Conservation (phyloP, 1,140 invertebrate genomes). For the Eulimnadia texana region DNA sequence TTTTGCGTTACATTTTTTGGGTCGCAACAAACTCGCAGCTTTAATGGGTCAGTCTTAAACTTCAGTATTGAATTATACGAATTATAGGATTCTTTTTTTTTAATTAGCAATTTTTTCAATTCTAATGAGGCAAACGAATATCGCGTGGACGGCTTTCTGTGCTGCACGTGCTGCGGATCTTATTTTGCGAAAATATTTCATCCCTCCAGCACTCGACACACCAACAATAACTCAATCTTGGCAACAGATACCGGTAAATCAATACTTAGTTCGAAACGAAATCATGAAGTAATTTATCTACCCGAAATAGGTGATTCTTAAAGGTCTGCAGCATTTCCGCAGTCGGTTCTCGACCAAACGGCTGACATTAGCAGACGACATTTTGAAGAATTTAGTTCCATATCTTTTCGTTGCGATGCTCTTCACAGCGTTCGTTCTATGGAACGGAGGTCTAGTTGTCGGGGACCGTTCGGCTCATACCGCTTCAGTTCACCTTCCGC, state of each 20-base stretch:
- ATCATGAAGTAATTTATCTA: no score
- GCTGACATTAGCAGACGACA: background rate
- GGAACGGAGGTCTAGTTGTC: slow-evolving; percentile 76
- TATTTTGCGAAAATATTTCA: background rate
- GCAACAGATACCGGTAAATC: slow-evolving; percentile 10
- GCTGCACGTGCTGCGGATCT: slow-evolving; percentile 29
- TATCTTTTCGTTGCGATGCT: slow-evolving; percentile 44
- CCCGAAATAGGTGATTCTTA: no score
- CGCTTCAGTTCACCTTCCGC: slow-evolving; percentile 64
- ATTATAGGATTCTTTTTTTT: no score
- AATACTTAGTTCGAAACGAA: no score
- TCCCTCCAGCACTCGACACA: background rate
- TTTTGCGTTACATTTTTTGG: slow-evolving; percentile 40
- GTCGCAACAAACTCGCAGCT: no score
- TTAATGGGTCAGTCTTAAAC: no score
- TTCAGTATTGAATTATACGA: no score
- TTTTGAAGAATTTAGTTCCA: slow-evolving; percentile 4
- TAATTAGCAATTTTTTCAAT: no score
- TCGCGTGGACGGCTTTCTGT: slow-evolving; percentile 73
- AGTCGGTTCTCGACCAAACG: slow-evolving; percentile 13
- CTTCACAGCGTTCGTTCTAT: slow-evolving; percentile 55
- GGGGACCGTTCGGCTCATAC: slow-evolving; percentile 78
- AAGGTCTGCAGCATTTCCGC: no score
- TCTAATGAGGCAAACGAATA: slow-evolving; percentile 80
- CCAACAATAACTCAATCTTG: background rate